Conservation (phyloP, 92 coral and sea anemone genomes). For the Epizoanthus scotinus region DNA sequence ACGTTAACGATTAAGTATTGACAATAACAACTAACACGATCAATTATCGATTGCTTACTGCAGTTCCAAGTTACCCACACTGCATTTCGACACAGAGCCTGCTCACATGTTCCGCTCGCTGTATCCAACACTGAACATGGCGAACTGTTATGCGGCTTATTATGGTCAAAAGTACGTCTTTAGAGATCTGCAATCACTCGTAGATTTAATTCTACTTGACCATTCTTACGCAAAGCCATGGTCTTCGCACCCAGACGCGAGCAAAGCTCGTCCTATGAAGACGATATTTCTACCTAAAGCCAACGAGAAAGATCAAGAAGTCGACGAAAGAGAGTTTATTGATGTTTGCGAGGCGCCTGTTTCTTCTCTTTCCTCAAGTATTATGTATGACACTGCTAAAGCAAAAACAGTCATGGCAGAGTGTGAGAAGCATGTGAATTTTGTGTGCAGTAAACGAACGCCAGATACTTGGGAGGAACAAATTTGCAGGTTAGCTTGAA, state of each 20-base stretch:
- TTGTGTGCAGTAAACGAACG: constrained; percentile 89
- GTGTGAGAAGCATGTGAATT: constrained; percentile 93
- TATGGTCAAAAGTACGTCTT: constrained; percentile 40
- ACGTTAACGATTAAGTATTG: not conserved
- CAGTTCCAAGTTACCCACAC: not conserved
- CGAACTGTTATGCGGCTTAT: constrained; percentile 11
- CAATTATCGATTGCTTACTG: not conserved
- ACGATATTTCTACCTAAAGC: constrained; percentile 75
- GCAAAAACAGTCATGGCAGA: constrained; percentile 95
- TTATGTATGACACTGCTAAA: constrained; percentile 87
- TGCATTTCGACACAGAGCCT: not conserved
- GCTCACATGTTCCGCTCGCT: constrained; percentile 5
- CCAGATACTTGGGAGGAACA: constrained; percentile 99
- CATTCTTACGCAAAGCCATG: constrained; percentile 97
- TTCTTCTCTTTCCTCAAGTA: constrained; percentile 58
- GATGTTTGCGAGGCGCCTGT: constrained; percentile 74
- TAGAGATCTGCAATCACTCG: constrained; percentile 79
- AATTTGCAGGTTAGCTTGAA: constrained; percentile 78
- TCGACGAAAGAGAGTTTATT: constrained; percentile 51
- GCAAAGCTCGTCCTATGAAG: constrained; percentile 91
- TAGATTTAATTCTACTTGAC: constrained; percentile 88
- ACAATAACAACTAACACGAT: not conserved
- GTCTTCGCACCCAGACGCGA: constrained; percentile 96
- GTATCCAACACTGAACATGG: constrained; percentile 15
- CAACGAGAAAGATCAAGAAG: constrained; percentile 48